Evolutionary conservation across 1,140 invertebrate genomes (phyloP), one percentile per base, ranked within the genome.

Genomic region (Cecropterus lyciades): DNA sequence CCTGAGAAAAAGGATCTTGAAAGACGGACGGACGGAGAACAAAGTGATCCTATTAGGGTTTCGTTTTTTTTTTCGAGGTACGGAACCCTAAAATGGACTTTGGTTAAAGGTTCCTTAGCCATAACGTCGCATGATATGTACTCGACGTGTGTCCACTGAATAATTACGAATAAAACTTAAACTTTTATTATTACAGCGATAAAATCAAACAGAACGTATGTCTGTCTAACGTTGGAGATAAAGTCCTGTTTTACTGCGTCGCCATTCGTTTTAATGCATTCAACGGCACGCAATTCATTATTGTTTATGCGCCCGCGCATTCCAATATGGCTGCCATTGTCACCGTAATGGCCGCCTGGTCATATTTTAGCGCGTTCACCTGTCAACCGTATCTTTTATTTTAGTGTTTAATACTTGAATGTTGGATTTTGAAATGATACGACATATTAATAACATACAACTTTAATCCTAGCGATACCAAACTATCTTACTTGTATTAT

Each of bases 241-340:
- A 60, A 65, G 57, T 57, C 49, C 24, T 45, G 55, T 70, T 75
- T 74, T 74, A 74, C 68, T 53, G 55, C 62, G 27, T 45, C 17
- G 45, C 60, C 52, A 69, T 72, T 67, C 51, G 62, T 73, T 78
- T 68, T 78, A 78, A 78, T 70, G 66, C 69, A 78, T 78, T 77
- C 72, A 62, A 16, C 69, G 62, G 65, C 75, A 77, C 75, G 72
- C 65, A 69, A 62, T 49, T 59, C 62, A 62, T 69, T 70, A 68
- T 73, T 71, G 69, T 71, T 65, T 69, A 57, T 67, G 69, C 66
- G 65, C 52, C 52, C 27, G 55, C 65, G 65, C 69, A 71, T 72
- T 70, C 62, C 65, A 68, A 65, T 33, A 69, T 72, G 73, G 69
- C 67, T 46, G 66, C 30, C 53, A 57, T 67, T 69, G 65, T 67